Evolutionary conservation across 2,888 invertebrate species (phyloP), one percentile per base, ranked within the genome.

Genomic region (Philhelius pedissequus): DNA sequence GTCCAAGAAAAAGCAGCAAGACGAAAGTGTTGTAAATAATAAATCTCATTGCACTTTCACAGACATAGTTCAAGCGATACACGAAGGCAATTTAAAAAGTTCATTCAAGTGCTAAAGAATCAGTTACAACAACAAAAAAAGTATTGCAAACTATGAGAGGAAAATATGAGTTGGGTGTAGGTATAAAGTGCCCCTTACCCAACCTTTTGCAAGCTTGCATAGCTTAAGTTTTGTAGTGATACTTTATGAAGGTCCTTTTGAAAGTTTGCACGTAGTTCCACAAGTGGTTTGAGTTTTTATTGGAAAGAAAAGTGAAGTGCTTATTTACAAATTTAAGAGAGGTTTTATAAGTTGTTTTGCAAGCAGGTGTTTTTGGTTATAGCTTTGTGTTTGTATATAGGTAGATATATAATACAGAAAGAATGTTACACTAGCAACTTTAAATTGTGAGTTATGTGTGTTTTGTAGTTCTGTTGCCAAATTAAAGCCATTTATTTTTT

Each of bases 281-380:
- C 52, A 52, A 52, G 27, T 52, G 52, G 52, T 30, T 52, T 27
- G 52, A 27, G 52, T 27, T 52, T 52, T 52, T 52, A 52, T 52
- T 27, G 52, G 9, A 30, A 15, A 27, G n/a, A 30, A 30, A 52
- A 52, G 48, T 48, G 25, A 25, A 48, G 48, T 45, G 27, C n/a
- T n/a, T n/a, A n/a, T n/a, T n/a, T 15, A 27, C 27, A 52, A 15
- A 27, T n/a, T n/a, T 27, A 13, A 15, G 5, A 50, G 15, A n/a
- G 9, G 15, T 30, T 18, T 52, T 27, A 9, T 6, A 27, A 30
- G 52, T 27, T 52, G 18, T 52, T n/a, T 52, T 52, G 27, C 9
- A 30, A 30, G 15, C 27, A 30, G 27, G 52, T 52, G 52, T 27
- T 52, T n/a, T n/a, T n/a, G n/a, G 52, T 15, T 27, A 4, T 7